Evolutionary conservation across 2,888 invertebrate genomes (phyloP).

Genomic region (Synanthedon andrenaeformis): DNA sequence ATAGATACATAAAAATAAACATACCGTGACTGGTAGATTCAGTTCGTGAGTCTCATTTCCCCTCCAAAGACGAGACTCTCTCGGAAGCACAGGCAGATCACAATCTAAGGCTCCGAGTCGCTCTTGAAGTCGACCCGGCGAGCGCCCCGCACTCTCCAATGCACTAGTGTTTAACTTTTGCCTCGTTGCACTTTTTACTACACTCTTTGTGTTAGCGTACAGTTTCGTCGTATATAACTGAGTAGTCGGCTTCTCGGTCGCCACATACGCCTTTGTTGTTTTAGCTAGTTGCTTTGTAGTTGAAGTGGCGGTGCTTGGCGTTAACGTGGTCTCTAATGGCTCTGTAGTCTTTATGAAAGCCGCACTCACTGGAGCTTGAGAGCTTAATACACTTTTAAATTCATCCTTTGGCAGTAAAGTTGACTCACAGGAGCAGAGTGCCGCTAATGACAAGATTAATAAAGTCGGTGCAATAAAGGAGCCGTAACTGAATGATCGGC

Average conservation of each 20-base stretch:
- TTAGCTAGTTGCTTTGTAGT: conserved; percentile 47
- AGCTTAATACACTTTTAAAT: conserved; percentile 35
- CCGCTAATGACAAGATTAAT: conserved; percentile 40
- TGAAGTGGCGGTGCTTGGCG: conserved; percentile 35
- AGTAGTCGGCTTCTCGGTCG: conserved; percentile 37
- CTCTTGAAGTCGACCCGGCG: conserved; percentile 68
- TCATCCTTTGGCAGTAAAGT: conserved; percentile 27
- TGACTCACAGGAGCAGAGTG: conserved; percentile 30
- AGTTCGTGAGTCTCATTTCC: conserved; percentile 80
- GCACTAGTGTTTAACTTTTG: conserved; percentile 54
- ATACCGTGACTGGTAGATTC: conserved; percentile 75
- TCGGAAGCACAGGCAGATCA: conserved; percentile 74
- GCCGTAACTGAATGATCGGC: background rate
- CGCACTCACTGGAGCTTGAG: conserved; percentile 24
- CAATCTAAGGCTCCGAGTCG: conserved; percentile 75
- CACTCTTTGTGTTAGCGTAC: conserved; percentile 44
- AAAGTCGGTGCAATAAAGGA: conserved; percentile 19
- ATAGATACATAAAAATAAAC: conserved; percentile 12
- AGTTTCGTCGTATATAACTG: conserved; percentile 41
- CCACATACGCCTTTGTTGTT: conserved; percentile 43
- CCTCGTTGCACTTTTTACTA: conserved; percentile 53
- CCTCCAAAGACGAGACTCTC: conserved; percentile 76
- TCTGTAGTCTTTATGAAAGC: conserved; percentile 26
- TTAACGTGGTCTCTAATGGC: conserved; percentile 38
- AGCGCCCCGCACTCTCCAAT: conserved; percentile 34